Evolutionary conservation across 2,113 vertebrate genomes (phyloP).

Genomic region (Scomber japonicus): DNA sequence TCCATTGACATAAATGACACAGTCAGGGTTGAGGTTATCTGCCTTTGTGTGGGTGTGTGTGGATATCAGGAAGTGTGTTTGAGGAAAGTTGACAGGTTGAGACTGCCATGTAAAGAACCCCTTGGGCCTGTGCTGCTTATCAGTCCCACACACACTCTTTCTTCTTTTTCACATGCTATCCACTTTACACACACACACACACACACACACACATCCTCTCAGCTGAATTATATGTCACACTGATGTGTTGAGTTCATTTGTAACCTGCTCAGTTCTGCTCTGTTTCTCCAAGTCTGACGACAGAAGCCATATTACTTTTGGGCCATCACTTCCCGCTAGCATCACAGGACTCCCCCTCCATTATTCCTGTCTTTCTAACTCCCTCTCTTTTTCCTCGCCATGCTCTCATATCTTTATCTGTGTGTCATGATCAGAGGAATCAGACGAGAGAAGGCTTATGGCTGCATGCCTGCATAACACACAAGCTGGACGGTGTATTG

Average conservation of each 20-base stretch:
- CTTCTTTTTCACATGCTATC: conserved; percentile 47
- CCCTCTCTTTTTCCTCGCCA: conserved; percentile 3
- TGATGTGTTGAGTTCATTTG: conserved; percentile 70
- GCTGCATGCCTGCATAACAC: not conserved
- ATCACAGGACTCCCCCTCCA: conserved; percentile 32
- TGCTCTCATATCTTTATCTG: conserved; percentile 36
- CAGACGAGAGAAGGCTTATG: conserved; percentile 21
- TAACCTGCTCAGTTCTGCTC: conserved; percentile 61
- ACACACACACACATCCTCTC: conserved; percentile 25
- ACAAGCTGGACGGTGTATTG: not conserved
- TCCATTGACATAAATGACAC: conserved; percentile 55
- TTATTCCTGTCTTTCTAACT: conserved; percentile 37
- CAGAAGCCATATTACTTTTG: conserved; percentile 68
- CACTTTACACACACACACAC: conserved; percentile 54
- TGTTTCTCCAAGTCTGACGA: conserved; percentile 53
- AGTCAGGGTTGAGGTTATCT: conserved; percentile 55
- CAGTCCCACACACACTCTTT: conserved; percentile 60
- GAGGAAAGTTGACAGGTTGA: conserved; percentile 70
- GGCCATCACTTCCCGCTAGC: conserved; percentile 52
- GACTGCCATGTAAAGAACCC: conserved; percentile 59
- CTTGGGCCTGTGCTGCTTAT: conserved; percentile 68
- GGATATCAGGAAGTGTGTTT: conserved; percentile 57
- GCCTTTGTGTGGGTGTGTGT: conserved; percentile 36
- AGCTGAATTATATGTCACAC: conserved; percentile 59
- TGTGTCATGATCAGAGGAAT: conserved; percentile 29